Conservation (phyloP, 2,113 vertebrate species). For the Chrysemys picta region DNA sequence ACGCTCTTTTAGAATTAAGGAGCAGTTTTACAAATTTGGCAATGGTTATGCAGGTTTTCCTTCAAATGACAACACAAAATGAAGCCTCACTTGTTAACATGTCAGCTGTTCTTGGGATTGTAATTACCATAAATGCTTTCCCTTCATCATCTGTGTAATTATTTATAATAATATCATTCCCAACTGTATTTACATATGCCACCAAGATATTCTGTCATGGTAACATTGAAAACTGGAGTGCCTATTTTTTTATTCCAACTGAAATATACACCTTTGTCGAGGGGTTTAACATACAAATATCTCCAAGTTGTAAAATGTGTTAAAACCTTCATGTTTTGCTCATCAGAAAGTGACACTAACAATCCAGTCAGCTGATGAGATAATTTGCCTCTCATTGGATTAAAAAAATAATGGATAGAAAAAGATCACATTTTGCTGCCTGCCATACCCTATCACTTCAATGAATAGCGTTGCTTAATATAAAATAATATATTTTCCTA, state of each 20-base stretch:
- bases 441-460: constrained; percentile 49
- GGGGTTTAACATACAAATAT: neutral
- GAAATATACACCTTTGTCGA: neutral
- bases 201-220: neutral
- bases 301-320: constrained; percentile 43
- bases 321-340: constrained; percentile 31
- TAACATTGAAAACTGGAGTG: neutral
- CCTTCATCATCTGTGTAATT: neutral
- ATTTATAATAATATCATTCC: neutral
- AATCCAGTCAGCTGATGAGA: constrained; percentile 55
- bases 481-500: constrained; percentile 66
- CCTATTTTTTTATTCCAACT: neutral
- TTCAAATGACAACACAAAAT: neutral
- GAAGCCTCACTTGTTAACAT: neutral
- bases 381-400: constrained; percentile 53
- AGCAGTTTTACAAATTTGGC: neutral
- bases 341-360: constrained; percentile 47
- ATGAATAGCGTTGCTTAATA: constrained; percentile 50
- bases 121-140: neutral
- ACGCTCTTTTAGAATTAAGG: neutral
- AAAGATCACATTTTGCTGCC: neutral
- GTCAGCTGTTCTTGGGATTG: neutral
- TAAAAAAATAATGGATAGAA: constrained; percentile 24
- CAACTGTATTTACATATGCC: neutral
- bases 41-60: neutral